Evolutionary conservation across 2,888 invertebrate species (phyloP).

Genomic region (Drosophila formosana): DNA sequence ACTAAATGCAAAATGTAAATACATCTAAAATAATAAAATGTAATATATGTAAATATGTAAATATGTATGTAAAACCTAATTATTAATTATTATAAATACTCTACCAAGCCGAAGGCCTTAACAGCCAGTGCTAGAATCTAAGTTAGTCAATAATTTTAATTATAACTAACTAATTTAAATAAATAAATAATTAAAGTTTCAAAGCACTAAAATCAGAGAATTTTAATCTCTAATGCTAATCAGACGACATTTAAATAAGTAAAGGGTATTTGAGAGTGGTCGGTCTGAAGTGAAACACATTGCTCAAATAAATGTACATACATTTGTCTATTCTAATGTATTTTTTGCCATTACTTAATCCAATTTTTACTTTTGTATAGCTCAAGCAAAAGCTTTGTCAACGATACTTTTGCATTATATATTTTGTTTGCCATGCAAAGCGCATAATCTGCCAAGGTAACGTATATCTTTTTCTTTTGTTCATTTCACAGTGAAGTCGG

Average conservation of each 20-base stretch:
- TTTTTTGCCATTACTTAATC: slow-evolving; percentile 35
- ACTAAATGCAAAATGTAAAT: too few relatives aligned
- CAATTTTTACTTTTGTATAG: slow-evolving; percentile 23
- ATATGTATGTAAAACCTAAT: too few relatives aligned
- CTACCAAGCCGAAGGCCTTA: too few relatives aligned
- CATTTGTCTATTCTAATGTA: slow-evolving; percentile 7
- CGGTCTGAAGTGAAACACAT: neutral
- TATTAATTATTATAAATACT: too few relatives aligned
- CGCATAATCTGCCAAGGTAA: slow-evolving; percentile 36
- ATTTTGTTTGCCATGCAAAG: slow-evolving; percentile 16
- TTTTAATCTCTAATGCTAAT: too few relatives aligned
- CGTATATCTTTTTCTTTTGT: slow-evolving; percentile 4
- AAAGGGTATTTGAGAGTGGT: slow-evolving; percentile 3
- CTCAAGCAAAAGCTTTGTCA: slow-evolving; percentile 8
- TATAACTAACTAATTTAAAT: too few relatives aligned
- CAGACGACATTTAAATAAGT: neutral
- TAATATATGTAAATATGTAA: too few relatives aligned
- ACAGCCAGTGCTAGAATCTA: too few relatives aligned
- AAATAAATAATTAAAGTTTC: too few relatives aligned
- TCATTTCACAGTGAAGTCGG: neutral
- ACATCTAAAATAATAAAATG: too few relatives aligned
- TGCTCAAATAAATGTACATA: neutral
- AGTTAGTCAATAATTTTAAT: too few relatives aligned
- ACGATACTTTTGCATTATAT: slow-evolving; percentile 26
- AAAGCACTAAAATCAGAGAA: too few relatives aligned